These are phyloP conservation scores for Pteropus alecto DNA, from an alignment of 2,113 vertebrate species.

Conservation along the genomic window DNA sequence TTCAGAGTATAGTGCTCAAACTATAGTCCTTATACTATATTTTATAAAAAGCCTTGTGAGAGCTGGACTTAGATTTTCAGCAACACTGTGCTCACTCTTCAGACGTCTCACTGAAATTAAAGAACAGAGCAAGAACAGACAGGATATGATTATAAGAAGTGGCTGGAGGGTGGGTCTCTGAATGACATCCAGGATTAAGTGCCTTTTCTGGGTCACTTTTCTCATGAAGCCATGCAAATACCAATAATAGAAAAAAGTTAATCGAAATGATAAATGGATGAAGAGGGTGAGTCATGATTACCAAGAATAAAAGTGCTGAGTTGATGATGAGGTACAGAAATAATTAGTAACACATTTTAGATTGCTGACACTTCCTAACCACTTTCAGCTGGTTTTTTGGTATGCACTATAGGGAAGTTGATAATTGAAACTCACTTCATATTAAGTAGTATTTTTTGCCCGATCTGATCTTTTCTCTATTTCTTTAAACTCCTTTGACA, in stretches of 20 bases:
- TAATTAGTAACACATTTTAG: slow-evolving; percentile 75
- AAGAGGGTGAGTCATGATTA: slow-evolving; percentile 64
- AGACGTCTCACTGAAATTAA: background rate
- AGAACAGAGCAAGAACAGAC: background rate
- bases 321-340: slow-evolving; percentile 69
- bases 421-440: slow-evolving; percentile 30
- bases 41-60: background rate
- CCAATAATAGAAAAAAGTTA: slow-evolving; percentile 22
- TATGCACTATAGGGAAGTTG: slow-evolving; percentile 37
- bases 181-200: background rate
- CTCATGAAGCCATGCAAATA: slow-evolving; percentile 15
- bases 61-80: background rate
- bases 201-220: background rate
- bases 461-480: background rate
- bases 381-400: slow-evolving; percentile 59
- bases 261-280: slow-evolving; percentile 50
- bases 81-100: background rate
- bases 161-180: background rate
- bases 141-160: background rate
- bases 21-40: background rate
- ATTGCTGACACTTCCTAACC: slow-evolving; percentile 66
- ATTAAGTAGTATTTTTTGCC: background rate
- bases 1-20: background rate
- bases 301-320: slow-evolving; percentile 77
- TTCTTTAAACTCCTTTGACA: background rate